Conservation (phyloP, 2,797 vertebrate genomes). For the Brachyalestes nurse region DNA sequence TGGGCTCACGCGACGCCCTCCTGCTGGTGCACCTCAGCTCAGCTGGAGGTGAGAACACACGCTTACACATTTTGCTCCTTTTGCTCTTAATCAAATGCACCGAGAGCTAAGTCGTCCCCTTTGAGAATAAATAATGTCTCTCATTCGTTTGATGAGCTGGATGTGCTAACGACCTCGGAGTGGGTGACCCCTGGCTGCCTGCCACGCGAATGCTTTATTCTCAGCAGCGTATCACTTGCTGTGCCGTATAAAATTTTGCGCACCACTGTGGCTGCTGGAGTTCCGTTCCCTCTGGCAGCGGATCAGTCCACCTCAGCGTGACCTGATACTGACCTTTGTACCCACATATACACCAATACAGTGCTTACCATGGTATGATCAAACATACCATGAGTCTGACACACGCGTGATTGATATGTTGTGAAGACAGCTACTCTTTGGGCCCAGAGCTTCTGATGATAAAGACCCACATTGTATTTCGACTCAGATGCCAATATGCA, state of each 20-base stretch:
- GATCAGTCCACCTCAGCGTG: conserved; percentile 37
- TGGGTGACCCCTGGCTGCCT: conserved; percentile 41
- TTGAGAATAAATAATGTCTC: conserved; percentile 1
- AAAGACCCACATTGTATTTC: neutral
- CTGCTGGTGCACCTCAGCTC: conserved; percentile 94
- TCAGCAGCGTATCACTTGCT: conserved; percentile 29
- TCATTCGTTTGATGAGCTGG: conserved; percentile 24
- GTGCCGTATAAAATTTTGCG: conserved; percentile 56
- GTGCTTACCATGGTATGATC: neutral
- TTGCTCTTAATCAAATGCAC: neutral
- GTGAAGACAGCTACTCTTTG: neutral
- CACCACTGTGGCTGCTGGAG: conserved; percentile 39
- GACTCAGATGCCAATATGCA: neutral
- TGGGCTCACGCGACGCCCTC: conserved; percentile 91
- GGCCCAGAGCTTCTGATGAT: neutral
- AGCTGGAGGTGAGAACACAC: conserved; percentile 86
- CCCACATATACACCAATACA: neutral
- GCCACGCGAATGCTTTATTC: conserved; percentile 17
- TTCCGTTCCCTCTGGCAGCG: conserved; percentile 46
- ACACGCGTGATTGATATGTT: neutral
- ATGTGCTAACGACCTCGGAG: conserved; percentile 21
- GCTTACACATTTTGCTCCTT: conserved; percentile 22
- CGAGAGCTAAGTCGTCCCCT: neutral
- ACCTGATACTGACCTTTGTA: conserved; percentile 41
- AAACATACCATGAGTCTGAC: too few relatives aligned